Evolutionary conservation across 1,140 invertebrate genomes (phyloP).

Genomic region (Carposina sasakii): DNA sequence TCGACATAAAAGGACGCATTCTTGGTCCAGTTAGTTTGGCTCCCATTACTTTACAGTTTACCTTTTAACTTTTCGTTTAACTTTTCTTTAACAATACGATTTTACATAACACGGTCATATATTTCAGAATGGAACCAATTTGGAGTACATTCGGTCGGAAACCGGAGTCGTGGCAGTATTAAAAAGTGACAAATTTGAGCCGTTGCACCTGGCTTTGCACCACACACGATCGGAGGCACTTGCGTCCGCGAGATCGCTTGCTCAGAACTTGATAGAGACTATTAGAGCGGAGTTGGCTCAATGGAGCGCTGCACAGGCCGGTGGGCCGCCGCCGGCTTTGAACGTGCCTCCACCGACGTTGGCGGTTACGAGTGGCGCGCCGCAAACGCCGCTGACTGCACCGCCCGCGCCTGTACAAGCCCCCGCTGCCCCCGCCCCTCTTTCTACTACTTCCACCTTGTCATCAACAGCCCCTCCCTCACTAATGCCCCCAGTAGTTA

Average conservation of each 20-base stretch:
- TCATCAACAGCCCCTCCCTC: conserved; percentile 43
- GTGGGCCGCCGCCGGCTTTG: conserved; percentile 50
- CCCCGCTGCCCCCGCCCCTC: conserved; percentile 39
- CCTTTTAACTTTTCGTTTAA: conserved; percentile 11
- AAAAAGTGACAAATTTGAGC: conserved; percentile 84
- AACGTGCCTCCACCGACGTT: conserved; percentile 55
- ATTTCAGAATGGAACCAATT: conserved; percentile 78
- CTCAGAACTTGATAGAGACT: conserved; percentile 86
- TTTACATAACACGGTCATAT: background rate
- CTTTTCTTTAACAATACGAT: background rate
- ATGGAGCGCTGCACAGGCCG: conserved; percentile 62
- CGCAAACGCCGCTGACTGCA: too few species aligned
- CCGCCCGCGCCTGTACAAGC: conserved; percentile 47
- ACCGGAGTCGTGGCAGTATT: conserved; percentile 84
- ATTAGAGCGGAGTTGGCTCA: conserved; percentile 83
- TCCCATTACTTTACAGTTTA: conserved; percentile 12
- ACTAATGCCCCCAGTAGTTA: conserved; percentile 57
- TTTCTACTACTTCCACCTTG: conserved; percentile 40
- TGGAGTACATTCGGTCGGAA: conserved; percentile 84
- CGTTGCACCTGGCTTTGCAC: conserved; percentile 85
- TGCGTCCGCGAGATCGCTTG: conserved; percentile 81
- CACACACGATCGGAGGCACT: conserved; percentile 80
- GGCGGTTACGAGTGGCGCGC: conserved; percentile 48
- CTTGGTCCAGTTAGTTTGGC: conserved; percentile 73
- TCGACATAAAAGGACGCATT: conserved; percentile 83